A percentile compares a stretch with the other conserved stretches of the same genome.
Evolutionary conservation across 2,113 vertebrate species (phyloP).

Genomic region (Myotis yumanensis): DNA sequence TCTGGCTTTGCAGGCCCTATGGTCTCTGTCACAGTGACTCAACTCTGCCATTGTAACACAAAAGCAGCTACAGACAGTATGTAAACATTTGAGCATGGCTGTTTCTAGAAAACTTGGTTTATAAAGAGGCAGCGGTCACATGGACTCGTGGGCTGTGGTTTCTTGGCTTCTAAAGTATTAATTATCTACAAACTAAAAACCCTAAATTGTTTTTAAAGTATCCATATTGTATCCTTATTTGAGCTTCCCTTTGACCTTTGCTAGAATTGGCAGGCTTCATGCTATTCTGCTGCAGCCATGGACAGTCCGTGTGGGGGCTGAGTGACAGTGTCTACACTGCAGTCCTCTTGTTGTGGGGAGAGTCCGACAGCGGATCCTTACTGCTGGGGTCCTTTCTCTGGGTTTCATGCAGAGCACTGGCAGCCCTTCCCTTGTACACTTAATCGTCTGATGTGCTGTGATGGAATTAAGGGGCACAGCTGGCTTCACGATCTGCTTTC

Average conservation of each 20-base stretch:
- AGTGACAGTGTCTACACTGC: no score
- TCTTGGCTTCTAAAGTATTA: not conserved
- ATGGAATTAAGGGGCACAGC: not conserved
- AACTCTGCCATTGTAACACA: no score
- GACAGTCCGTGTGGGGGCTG: accelerated
- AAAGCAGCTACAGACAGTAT: not conserved
- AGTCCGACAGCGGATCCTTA: not conserved
- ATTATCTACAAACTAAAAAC: not conserved
- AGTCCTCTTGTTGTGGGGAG: not conserved
- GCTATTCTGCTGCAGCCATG: not conserved
- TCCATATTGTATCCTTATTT: not conserved
- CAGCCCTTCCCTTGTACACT: not conserved
- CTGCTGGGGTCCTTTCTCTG: not conserved
- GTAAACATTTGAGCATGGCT: not conserved
- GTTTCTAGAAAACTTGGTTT: not conserved
- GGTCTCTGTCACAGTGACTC: not conserved
- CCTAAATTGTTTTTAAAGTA: not conserved
- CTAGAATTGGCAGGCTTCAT: not conserved
- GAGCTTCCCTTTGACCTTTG: not conserved
- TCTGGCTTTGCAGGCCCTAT: not conserved
- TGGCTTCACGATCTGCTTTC: not conserved
- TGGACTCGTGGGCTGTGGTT: not conserved
- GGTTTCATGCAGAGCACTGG: no score
- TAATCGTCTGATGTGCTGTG: not conserved
- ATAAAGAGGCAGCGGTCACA: not conserved